Percentiles rank a stretch among this genome's conserved stretches.
Evolutionary conservation across 2,888 invertebrate genomes (phyloP).

Genomic region (Hypercompe scribonia): DNA sequence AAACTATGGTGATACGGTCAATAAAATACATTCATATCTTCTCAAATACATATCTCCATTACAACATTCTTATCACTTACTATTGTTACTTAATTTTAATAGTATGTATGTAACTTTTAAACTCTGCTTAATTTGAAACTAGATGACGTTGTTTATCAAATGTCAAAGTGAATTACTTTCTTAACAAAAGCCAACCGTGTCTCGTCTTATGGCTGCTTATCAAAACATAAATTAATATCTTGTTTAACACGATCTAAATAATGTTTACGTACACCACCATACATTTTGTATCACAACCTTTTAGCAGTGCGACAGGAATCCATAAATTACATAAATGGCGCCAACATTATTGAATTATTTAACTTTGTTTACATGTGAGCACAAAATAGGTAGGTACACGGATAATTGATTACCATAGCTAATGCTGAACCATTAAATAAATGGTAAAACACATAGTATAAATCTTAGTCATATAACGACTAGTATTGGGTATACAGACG

Average conservation of each 20-base stretch:
- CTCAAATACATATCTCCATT: too few relatives aligned
- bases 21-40: too few relatives aligned
- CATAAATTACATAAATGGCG: slow-evolving; percentile 18
- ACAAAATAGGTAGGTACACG: slow-evolving; percentile 25
- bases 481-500: background rate
- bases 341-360: slow-evolving; percentile 17
- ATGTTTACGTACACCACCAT: slow-evolving; percentile 7
- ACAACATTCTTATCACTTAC: too few relatives aligned
- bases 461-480: background rate
- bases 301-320: slow-evolving; percentile 15
- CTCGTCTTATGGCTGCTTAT: background rate
- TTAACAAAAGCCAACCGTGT: background rate
- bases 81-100: too few relatives aligned
- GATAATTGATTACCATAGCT: slow-evolving; percentile 30
- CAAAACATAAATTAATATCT: background rate
- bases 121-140: too few relatives aligned
- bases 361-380: slow-evolving; percentile 13
- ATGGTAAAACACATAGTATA: background rate
- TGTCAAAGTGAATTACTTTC: background rate
- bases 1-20: too few relatives aligned
- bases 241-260: background rate
- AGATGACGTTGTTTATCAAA: too few relatives aligned
- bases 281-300: slow-evolving; percentile 15
- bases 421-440: slow-evolving; percentile 6
- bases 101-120: too few relatives aligned